These are phyloP conservation scores for Oceanites oceanicus DNA, from an alignment of 2,113 vertebrate genomes.

Conservation along the genomic window DNA sequence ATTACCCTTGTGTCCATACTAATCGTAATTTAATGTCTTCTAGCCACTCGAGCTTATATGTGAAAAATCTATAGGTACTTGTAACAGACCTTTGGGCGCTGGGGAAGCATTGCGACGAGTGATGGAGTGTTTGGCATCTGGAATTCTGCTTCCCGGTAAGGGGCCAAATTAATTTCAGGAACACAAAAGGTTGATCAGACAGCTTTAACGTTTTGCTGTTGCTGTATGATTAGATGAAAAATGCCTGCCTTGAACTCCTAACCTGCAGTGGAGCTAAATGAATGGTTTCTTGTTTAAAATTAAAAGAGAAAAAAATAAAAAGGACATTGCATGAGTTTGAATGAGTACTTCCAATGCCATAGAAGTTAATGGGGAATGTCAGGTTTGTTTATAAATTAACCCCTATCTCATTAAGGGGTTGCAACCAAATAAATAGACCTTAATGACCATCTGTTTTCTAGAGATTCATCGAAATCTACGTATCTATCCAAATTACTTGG, in stretches of 20 bases:
- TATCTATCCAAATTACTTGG: background rate
- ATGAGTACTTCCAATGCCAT: background rate
- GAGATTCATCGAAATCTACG: background rate
- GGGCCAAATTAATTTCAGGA: slow-evolving; percentile 23
- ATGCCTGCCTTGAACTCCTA: background rate
- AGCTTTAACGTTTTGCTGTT: background rate
- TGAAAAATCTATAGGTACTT: slow-evolving; percentile 99
- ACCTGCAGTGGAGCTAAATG: background rate
- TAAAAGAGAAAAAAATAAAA: background rate
- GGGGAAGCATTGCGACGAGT: slow-evolving; percentile 96
- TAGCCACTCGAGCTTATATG: slow-evolving; percentile 98
- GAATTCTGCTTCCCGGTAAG: slow-evolving; percentile 96
- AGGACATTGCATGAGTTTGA: background rate
- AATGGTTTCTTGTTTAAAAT: background rate
- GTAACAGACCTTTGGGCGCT: slow-evolving; percentile 95
- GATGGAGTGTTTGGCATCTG: slow-evolving; percentile 97
- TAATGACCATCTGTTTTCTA: background rate
- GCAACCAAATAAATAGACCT: background rate
- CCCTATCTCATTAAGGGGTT: background rate
- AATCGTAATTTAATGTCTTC: slow-evolving; percentile 77
- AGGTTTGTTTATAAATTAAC: background rate
- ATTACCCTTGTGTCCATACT: slow-evolving; percentile 70
- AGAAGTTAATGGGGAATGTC: background rate
- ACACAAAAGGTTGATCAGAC: slow-evolving; percentile 5
- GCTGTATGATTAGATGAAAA: background rate